Evolutionary conservation across 2,888 invertebrate species (phyloP), one percentile per base, ranked within the genome.

Genomic region (Limnephilus lunatus): DNA sequence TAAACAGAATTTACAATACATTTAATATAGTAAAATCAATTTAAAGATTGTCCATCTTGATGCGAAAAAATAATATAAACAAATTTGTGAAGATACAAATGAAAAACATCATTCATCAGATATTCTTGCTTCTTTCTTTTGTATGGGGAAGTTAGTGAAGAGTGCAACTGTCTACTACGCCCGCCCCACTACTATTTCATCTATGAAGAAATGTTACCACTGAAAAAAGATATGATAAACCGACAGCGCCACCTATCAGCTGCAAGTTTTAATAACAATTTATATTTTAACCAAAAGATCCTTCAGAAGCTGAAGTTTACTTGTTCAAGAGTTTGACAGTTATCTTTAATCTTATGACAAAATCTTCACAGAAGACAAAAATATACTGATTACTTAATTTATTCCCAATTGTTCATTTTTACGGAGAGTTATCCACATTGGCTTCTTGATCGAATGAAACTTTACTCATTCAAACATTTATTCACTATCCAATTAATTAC

Each of bases 361-460:
- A 94, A 95, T 95, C 95, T 95, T 95, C 95, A 95, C 95, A 95
- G 95, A 95, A 95, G 95, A 95, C 95, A 95, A 95, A 95, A 95
- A 95, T 95, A 95, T 95, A 95, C 95, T 95, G 95, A 95, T 95
- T 95, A 95, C 95, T 95, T 95, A 95, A 94, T 95, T 95, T 95
- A 95, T 95, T 95, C 94, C 95, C 95, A 95, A 95, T 80, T 89
- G 68, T 89, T 89, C 68, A 80, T 89, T 95, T 95, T 94, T 94
- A 95, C 95, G 95, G 95, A 94, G 95, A 95, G 95, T 94, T 95
- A 95, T 94, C 95, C 94, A 94, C 32, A 81, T 68, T 30, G 82
- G 82, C 68, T 81, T 88, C 88, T 91, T 39, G 53, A 85, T 39
- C 82, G 90, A 92, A 92, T 85, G 81, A 90, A 53, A 87, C 31